phyloP scores from a whole-genome alignment of 2,888 invertebrate genomes.

The Phragmatobia fuliginosa region DNA sequence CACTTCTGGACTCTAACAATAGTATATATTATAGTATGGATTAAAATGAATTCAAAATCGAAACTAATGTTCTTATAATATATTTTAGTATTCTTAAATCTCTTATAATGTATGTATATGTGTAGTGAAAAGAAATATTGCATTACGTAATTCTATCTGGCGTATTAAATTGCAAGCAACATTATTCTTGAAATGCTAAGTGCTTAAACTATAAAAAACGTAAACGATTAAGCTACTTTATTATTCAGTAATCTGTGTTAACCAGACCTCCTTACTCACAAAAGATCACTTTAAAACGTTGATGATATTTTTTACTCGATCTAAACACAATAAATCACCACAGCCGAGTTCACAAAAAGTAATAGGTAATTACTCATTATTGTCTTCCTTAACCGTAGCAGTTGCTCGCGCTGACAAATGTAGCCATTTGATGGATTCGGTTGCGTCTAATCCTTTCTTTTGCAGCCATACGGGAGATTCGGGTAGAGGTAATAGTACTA shows the following conservation, averaged over 20 bases:
- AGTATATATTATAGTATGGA: too few species aligned
- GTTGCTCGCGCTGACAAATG: conserved; percentile 78
- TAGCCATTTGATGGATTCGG: conserved; percentile 84
- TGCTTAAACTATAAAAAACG: neutral
- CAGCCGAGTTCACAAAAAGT: conserved; percentile 1
- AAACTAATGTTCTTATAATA: too few species aligned
- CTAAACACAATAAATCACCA: conserved; percentile 3
- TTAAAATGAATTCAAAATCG: too few species aligned
- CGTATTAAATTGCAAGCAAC: too few species aligned
- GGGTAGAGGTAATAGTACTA: conserved; percentile 85
- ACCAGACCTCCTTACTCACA: neutral
- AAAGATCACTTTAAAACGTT: neutral
- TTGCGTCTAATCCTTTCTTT: conserved; percentile 74
- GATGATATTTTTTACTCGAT: neutral
- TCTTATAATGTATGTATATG: too few species aligned
- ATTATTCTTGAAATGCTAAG: neutral
- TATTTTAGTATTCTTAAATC: too few species aligned
- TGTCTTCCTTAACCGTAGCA: conserved; percentile 69
- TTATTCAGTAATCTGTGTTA: neutral
- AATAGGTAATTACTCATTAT: conserved; percentile 60
- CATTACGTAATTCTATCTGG: too few species aligned
- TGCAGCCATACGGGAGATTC: conserved; percentile 89
- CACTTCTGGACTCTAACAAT: too few species aligned
- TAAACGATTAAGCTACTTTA: neutral
- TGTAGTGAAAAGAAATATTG: too few species aligned